A percentile compares a stretch with the other conserved stretches of the same genome.
Evolutionary conservation across 2,888 invertebrate species (phyloP).

Genomic region (Lobophora halterata): DNA sequence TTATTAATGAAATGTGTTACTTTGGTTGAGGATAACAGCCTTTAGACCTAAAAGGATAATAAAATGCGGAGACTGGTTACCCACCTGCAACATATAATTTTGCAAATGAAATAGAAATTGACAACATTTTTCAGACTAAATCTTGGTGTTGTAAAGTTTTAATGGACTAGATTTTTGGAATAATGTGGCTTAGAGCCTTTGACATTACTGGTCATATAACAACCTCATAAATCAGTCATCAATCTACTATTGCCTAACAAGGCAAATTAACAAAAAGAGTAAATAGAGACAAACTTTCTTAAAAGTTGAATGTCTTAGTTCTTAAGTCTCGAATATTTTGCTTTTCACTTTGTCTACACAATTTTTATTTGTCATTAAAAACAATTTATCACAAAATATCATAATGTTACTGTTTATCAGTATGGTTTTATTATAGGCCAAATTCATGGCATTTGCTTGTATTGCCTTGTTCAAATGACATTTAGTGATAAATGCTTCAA

Average conservation of each 20-base stretch:
- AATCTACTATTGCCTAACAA: too few relatives aligned
- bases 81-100: slow-evolving; percentile 75
- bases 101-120: slow-evolving; percentile 53
- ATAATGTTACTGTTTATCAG: too few relatives aligned
- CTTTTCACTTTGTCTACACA: too few relatives aligned
- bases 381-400: slow-evolving; percentile 22
- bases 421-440: too few relatives aligned
- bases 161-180: not conserved
- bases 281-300: too few relatives aligned
- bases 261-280: too few relatives aligned
- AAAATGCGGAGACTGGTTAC: slow-evolving; percentile 56
- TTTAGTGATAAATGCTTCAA: slow-evolving; percentile 36
- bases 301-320: too few relatives aligned
- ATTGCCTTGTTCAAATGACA: not conserved
- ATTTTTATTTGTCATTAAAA: slow-evolving; percentile 19
- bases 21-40: slow-evolving; percentile 24
- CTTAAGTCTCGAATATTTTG: too few relatives aligned
- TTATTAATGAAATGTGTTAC: slow-evolving; percentile 28
- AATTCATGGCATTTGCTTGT: too few relatives aligned
- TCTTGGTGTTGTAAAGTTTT: slow-evolving; percentile 9
- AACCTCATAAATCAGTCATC: not conserved
- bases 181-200: not conserved
- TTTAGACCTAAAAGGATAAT: slow-evolving; percentile 34
- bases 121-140: slow-evolving; percentile 29
- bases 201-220: not conserved